Percentiles rank a stretch among this genome's conserved stretches.
Evolutionary conservation across 2,797 vertebrate genomes (phyloP).

Genomic region (Lates japonicus): DNA sequence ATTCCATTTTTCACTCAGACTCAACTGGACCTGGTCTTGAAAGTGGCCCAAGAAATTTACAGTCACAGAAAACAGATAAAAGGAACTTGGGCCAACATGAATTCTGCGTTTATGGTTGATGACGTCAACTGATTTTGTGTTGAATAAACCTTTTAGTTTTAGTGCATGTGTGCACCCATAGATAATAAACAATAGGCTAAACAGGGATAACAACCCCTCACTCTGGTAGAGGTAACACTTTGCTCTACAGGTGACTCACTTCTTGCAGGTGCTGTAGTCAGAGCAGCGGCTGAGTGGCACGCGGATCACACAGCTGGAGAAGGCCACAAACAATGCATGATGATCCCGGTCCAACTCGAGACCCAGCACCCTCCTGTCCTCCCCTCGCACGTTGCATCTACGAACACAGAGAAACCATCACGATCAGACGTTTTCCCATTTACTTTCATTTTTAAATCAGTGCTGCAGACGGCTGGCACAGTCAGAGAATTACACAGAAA

Average conservation of each 20-base stretch:
- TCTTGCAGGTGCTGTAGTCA: slow-evolving; percentile 87
- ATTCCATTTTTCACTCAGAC: neutral
- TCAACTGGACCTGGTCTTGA: neutral
- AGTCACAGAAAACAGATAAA: no score
- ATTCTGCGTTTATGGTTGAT: no score
- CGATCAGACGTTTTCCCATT: neutral
- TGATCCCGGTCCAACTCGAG: slow-evolving; percentile 91
- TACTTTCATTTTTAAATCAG: slow-evolving; percentile 36
- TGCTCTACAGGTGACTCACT: slow-evolving; percentile 82
- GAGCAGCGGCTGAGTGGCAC: slow-evolving; percentile 91
- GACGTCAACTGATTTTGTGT: neutral
- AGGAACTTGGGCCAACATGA: neutral
- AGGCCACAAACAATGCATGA: slow-evolving; percentile 92
- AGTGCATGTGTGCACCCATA: neutral
- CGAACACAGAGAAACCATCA: slow-evolving; percentile 22
- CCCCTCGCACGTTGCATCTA: slow-evolving; percentile 88
- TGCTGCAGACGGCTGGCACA: neutral
- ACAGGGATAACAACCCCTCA: neutral
- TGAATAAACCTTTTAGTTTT: neutral
- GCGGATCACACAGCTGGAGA: slow-evolving; percentile 90
- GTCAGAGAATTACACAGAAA: slow-evolving; percentile 44
- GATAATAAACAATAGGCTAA: no score
- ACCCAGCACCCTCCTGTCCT: slow-evolving; percentile 88
- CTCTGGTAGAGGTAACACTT: neutral
- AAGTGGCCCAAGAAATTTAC: neutral